A percentile compares a stretch with the other conserved stretches of the same genome.
Evolutionary conservation across 2,113 vertebrate species (phyloP).

Genomic region (Chaetodon trifascialis): DNA sequence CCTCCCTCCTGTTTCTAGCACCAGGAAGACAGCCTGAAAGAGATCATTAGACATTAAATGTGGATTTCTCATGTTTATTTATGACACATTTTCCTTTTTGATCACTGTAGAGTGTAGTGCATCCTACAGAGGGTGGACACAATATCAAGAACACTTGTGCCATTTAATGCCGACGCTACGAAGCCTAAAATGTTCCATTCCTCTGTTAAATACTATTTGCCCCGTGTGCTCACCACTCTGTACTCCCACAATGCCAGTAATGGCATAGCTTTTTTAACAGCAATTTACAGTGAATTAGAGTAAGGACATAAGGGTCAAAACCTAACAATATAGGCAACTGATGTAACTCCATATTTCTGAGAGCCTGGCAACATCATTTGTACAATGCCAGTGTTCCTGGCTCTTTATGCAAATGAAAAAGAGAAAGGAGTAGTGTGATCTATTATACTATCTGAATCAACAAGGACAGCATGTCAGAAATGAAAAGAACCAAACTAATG

Average conservation of each 20-base stretch:
- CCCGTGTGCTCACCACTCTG: background rate
- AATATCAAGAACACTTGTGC: slow-evolving; percentile 35
- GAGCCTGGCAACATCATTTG: slow-evolving; percentile 32
- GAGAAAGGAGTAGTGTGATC: background rate
- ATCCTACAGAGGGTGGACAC: slow-evolving; percentile 35
- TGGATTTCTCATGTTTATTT: slow-evolving; percentile 52
- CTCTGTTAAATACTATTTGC: slow-evolving; percentile 1
- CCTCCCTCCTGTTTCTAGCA: slow-evolving; percentile 78
- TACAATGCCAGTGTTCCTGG: slow-evolving; percentile 15
- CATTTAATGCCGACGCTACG: slow-evolving; percentile 30
- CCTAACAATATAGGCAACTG: background rate
- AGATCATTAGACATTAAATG: slow-evolving; percentile 56
- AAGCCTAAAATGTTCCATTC: slow-evolving; percentile 18
- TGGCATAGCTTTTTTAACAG: slow-evolving; percentile 31
- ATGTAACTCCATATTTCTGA: background rate
- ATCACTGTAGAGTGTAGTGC: slow-evolving; percentile 15
- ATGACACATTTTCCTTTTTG: slow-evolving; percentile 45
- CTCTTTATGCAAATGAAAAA: slow-evolving; percentile 16
- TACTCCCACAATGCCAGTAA: too few relatives aligned
- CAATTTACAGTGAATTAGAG: slow-evolving; percentile 17
- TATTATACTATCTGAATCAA: slow-evolving; percentile 2
- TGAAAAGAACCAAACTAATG: slow-evolving; percentile 1
- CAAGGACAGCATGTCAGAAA: slow-evolving; percentile 4
- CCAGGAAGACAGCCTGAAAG: slow-evolving; percentile 62
- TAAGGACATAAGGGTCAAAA: slow-evolving; percentile 8